Conservation (phyloP, 1,140 invertebrate species). For the Mamestra configurata region DNA sequence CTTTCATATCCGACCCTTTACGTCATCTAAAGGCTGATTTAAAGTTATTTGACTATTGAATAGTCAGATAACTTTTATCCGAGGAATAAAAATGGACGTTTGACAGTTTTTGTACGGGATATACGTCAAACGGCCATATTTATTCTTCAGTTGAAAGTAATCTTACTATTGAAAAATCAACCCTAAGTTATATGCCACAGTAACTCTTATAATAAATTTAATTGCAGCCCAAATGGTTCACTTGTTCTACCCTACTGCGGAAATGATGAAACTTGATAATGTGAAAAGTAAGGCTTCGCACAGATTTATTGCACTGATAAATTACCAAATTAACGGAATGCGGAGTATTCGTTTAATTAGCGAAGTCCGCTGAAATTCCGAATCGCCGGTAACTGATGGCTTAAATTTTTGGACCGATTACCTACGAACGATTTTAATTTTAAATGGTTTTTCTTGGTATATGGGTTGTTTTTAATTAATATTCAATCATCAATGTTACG, state of each 20-base stretch:
- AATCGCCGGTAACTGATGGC: conserved; percentile 9
- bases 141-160: too few species aligned
- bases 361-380: neutral
- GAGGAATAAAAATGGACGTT: too few species aligned
- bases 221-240: conserved; percentile 24
- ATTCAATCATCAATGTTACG: too few species aligned
- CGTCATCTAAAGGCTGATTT: too few species aligned
- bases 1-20: too few species aligned
- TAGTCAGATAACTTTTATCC: too few species aligned
- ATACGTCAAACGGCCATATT: too few species aligned
- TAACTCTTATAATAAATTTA: conserved; percentile 1
- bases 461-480: neutral
- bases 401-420: conserved; percentile 14
- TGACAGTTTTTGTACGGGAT: too few species aligned
- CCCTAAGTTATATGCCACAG: neutral
- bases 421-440: neutral
- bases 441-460: neutral
- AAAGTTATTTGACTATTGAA: too few species aligned
- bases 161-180: too few species aligned
- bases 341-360: conserved; percentile 40
- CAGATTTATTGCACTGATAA: conserved; percentile 41
- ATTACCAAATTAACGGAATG: conserved; percentile 35
- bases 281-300: conserved; percentile 44
- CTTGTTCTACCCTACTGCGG: conserved; percentile 12
- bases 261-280: conserved; percentile 48